Evolutionary conservation across 1,140 invertebrate species (phyloP).

Genomic region (Macrosteles quadrilineatus): DNA sequence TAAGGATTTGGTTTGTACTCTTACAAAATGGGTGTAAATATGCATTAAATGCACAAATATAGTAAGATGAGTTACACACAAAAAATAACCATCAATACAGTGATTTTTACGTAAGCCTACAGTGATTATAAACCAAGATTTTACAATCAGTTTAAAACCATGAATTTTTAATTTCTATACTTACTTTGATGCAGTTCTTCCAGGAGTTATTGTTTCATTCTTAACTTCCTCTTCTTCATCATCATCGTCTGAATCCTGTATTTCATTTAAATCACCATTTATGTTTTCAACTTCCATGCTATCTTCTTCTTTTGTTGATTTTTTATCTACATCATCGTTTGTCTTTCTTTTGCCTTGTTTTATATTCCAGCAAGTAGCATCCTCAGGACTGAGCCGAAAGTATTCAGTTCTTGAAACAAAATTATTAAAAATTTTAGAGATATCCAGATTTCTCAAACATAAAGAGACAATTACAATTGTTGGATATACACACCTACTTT

Average conservation of each 20-base stretch:
- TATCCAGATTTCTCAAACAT: neutral
- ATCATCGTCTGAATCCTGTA: slow-evolving; percentile 39
- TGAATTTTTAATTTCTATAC: neutral
- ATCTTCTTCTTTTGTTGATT: slow-evolving; percentile 31
- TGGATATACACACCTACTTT: neutral
- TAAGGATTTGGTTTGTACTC: too few relatives aligned
- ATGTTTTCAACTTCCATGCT: slow-evolving; percentile 33
- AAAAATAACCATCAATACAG: too few relatives aligned
- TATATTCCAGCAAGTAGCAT: slow-evolving; percentile 54
- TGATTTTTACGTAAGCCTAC: too few relatives aligned
- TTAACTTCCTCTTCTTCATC: slow-evolving; percentile 41
- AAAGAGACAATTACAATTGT: too few relatives aligned
- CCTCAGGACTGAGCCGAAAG: slow-evolving; percentile 53
- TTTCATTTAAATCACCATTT: slow-evolving; percentile 29
- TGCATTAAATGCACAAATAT: too few relatives aligned
- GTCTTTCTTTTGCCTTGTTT: slow-evolving; percentile 34
- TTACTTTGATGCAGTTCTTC: slow-evolving; percentile 29
- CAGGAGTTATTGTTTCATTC: slow-evolving; percentile 38
- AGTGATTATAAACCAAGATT: slow-evolving; percentile 1
- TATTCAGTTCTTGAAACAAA: slow-evolving; percentile 54
- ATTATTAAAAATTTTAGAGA: neutral
- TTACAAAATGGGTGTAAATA: too few relatives aligned
- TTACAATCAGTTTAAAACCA: neutral
- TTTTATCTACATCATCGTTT: slow-evolving; percentile 41
- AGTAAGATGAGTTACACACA: too few relatives aligned